Base-by-base conservation (phyloP, 1,140 invertebrate species). In the Cyclargus thomasi region DNA sequence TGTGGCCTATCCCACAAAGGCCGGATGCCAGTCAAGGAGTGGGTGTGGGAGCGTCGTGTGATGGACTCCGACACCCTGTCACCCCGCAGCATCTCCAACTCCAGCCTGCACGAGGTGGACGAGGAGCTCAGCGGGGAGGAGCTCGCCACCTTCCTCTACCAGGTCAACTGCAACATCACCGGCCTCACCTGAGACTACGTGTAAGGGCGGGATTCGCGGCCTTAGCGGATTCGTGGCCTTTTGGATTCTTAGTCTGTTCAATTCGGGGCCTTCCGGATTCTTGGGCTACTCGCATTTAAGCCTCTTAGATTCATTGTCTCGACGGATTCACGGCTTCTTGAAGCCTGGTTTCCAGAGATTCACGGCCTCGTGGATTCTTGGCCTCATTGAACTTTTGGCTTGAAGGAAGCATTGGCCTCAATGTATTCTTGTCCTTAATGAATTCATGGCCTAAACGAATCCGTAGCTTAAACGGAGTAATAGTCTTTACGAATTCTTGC, bases 31-130 rank as follows among this genome's bases (percentile, higher is more conserved):
- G 78, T 71, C 57, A 77, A 79, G 17, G 81, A 70, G 55, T 80
- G 78, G 67, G 72, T 80, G 53, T 87, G 85, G 83, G 74, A 79
- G 18, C 70, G 77, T 0, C 77, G 79, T 1, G 63, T 74, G 11
- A 76, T 76, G 53, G 80, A 87, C 2, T 82, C 82, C 1, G 86
- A 90, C 67, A 88, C 85, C 57, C 80, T 75, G 21, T 90, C 82
- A n/a, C 88, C 83, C 20, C 84, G 81, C 1, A 94, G 93, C 29
- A 95, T 95, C 64, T 94, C 94, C 73, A 95, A 95, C 83, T 94
- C 94, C 6, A 95, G 94, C 77, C 86, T 95, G 1, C 93, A 95
- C 67, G 94, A 95, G 77, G 79, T 94, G 63, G 92, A 94, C 68
- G 92, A 92, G 16, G 94, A 95, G 71, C 93, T 94, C 69, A 93